Evolutionary conservation across 2,888 invertebrate species (phyloP), one percentile per base, ranked within the genome.

Genomic region (Idaea biselata): DNA sequence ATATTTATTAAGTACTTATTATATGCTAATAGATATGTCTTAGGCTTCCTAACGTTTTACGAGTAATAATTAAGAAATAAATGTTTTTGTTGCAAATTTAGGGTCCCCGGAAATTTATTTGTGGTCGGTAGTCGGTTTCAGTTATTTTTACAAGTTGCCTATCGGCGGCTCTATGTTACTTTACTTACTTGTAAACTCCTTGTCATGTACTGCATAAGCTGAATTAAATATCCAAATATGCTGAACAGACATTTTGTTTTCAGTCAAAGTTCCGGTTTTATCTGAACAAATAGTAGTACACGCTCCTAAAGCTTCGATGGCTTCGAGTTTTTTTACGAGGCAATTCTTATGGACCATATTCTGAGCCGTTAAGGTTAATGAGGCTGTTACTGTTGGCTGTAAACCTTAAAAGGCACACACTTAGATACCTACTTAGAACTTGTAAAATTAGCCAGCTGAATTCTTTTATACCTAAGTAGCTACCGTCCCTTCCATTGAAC

Each of bases 241-340:
- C 71, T 98, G 97, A 59, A 99, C 99, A 58, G 98, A 97, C 99
- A 99, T 99, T 83, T 98, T 95, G 93, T 99, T 99, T 89, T 99
- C 99, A 3, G 99, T 99, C 58, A 99, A 94, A 7, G 99, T 99
- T 68, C 99, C 99, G 64, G 99, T 99, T 91, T 99, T 99, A 90
- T 99, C 99, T 2, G 99, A 99, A 92, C 99, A 99, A 89, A 99
- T 99, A 67, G 98, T 99, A 63, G 98, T 98, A 62, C 99, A 99
- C 11, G 99, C 99, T 55, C 99, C 99, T 62, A 99, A 93, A 1
- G 99, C 99, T 93, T 99, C 99, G 31, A 99, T 98, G 73, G 99
- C 99, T 92, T 99, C 99, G 85, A 99, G 94, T 91, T 99, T 99
- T 94, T 99, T 99, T 0, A 99, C 99, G 77, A 99, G 93, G 81